Evolutionary conservation across 2,888 invertebrate species (phyloP), one percentile per base, ranked within the genome.

Genomic region (Andricus quercusramuli): DNA sequence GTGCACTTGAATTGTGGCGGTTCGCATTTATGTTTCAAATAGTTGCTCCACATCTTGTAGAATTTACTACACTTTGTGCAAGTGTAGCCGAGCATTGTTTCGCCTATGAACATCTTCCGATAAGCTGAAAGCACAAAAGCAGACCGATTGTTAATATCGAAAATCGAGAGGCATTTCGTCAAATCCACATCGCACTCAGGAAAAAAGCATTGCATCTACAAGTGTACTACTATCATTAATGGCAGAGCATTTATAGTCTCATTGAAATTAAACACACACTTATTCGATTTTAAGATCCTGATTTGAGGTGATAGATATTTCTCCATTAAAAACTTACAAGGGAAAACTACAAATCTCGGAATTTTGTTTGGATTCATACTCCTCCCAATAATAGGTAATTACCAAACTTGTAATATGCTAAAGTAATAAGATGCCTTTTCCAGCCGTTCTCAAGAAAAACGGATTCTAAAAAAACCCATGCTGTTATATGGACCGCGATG

Each of bases 31-130:
- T 93, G 92, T 86, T 93, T 92, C 88, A 93, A 85, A 84, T 92
- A 93, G 90, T 93, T 93, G 89, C 92, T 93, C 93, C 93, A 93
- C 93, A 93, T 93, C 90, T 93, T 93, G 92, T 93, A 93, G 92
- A 93, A 93, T 82, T 93, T 93, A 89, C 92, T 92, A 90, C 93
- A 93, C 87, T 92, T 93, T 82, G 91, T 91, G 87, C 93, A 93
- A 78, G 93, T 93, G 86, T 93, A 93, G 85, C 93, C 93, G 85
- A 92, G 90, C 85, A 93, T 90, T 86, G 91, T 92, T 87, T 92
- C 92, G 83, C 92, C 92, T 87, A 92, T 90, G 89, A 92, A 93
- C 88, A 92, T 92, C 89, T 92, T 93, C 80, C 92, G 92, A 88
- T 92, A 92, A 64, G 90, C 92, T 93, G 91, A 82, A 92, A 93